phyloP scores from a whole-genome alignment of 2,797 vertebrate species.

The Oceanodroma leucorhoa region DNA sequence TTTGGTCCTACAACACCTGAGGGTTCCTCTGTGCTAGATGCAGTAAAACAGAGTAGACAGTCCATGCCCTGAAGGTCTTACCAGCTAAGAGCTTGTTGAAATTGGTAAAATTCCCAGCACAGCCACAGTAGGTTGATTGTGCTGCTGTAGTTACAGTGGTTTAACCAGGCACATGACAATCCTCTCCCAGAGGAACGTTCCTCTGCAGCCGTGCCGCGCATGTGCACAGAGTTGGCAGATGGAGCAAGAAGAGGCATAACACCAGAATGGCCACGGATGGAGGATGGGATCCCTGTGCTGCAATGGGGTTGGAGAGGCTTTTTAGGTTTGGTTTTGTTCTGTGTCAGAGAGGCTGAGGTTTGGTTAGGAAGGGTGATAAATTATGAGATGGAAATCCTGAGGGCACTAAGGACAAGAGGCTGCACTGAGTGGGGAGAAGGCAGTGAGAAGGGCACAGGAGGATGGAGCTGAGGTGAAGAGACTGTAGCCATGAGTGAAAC shows the following conservation, averaged over 20 bases:
- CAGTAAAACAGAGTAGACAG: background rate
- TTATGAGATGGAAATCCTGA: background rate
- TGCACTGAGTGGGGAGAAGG: fast-evolving
- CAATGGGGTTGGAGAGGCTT: fast-evolving
- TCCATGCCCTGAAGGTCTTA: background rate
- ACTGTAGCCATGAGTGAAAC: background rate
- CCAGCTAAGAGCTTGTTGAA: background rate
- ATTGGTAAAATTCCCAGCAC: background rate
- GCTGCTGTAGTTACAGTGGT: background rate
- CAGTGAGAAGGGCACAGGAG: background rate
- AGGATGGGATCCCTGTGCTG: background rate
- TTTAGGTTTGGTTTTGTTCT: background rate
- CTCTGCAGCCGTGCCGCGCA: fast-evolving
- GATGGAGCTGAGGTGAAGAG: background rate
- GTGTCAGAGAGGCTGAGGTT: background rate
- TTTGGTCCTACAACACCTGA: background rate
- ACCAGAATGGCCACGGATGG: background rate
- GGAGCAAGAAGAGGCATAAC: background rate
- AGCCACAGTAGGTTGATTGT: background rate
- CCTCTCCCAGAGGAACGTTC: background rate
- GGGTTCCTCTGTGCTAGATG: background rate
- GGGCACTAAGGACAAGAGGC: background rate
- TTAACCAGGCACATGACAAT: background rate
- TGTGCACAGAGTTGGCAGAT: fast-evolving
- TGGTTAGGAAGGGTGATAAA: background rate